These are phyloP conservation scores for Archivesica marissinica DNA, from an alignment of 1,140 invertebrate genomes.

Conservation along the genomic window DNA sequence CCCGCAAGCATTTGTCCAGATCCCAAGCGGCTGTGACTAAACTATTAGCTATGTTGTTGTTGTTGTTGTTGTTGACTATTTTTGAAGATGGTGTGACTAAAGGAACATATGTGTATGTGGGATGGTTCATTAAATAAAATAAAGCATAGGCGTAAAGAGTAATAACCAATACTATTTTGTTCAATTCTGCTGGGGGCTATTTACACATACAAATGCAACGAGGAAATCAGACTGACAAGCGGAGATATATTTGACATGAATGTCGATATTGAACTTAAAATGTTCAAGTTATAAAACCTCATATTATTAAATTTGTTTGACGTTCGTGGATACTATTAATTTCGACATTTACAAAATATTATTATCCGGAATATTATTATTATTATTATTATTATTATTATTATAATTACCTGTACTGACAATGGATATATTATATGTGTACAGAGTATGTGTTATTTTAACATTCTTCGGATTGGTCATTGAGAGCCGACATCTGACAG, in stretches of 20 bases:
- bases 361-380: neutral
- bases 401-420: neutral
- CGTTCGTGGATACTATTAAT: neutral
- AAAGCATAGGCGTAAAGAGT: too few species aligned
- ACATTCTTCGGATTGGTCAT: neutral
- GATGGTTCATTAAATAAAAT: too few species aligned
- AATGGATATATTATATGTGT: neutral
- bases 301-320: neutral
- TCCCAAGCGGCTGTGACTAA: too few species aligned
- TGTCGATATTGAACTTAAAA: neutral
- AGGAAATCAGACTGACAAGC: conserved; percentile 1
- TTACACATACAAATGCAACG: conserved; percentile 2
- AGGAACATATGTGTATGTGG: too few species aligned
- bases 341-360: too few species aligned
- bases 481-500: conserved; percentile 17
- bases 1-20: too few species aligned
- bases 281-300: neutral
- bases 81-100: too few species aligned
- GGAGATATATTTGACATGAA: neutral
- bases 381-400: neutral
- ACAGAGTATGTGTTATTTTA: neutral
- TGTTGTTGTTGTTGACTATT: too few species aligned
- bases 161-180: too few species aligned
- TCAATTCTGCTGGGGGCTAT: too few species aligned
- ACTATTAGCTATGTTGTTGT: too few species aligned